Conservation (phyloP, 2,113 vertebrate species). For the Melanotaenia duboulayi region DNA sequence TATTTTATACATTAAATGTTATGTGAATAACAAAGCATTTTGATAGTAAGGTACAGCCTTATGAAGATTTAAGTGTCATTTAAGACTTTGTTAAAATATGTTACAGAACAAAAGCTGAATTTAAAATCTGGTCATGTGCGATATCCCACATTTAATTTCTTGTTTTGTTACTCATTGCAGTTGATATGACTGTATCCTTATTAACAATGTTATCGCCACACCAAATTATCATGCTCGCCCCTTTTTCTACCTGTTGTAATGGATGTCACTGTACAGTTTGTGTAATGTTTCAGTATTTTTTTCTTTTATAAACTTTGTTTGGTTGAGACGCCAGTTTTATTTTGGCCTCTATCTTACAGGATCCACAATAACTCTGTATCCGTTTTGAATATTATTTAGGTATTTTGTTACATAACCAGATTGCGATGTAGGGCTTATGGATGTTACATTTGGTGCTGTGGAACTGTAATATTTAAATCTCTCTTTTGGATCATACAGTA, state of each 20-base stretch:
- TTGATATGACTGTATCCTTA: conserved; percentile 78
- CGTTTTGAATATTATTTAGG: conserved; percentile 77
- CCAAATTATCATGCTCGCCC: conserved; percentile 76
- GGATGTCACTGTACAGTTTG: conserved; percentile 89
- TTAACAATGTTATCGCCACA: conserved; percentile 78
- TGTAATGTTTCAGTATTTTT: conserved; percentile 85
- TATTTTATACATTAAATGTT: conserved; percentile 72
- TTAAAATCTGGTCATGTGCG: conserved; percentile 68
- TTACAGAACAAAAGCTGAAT: conserved; percentile 76
- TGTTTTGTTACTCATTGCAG: conserved; percentile 76
- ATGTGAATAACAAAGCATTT: conserved; percentile 76
- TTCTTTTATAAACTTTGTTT: conserved; percentile 79
- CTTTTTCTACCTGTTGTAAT: conserved; percentile 84
- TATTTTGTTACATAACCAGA: conserved; percentile 76
- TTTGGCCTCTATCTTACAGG: conserved; percentile 73
- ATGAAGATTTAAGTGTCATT: conserved; percentile 74
- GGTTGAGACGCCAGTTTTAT: conserved; percentile 69
- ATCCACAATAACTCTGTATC: conserved; percentile 74
- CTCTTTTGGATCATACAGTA: conserved; percentile 9
- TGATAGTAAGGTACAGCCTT: conserved; percentile 80
- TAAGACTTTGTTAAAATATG: conserved; percentile 73
- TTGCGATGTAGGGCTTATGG: conserved; percentile 64
- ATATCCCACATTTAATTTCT: conserved; percentile 73
- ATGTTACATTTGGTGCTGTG: conserved; percentile 68
- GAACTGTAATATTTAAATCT: conserved; percentile 30